Evolutionary conservation across 2,888 invertebrate genomes (phyloP).

Genomic region (Leptopterna dolabrata): DNA sequence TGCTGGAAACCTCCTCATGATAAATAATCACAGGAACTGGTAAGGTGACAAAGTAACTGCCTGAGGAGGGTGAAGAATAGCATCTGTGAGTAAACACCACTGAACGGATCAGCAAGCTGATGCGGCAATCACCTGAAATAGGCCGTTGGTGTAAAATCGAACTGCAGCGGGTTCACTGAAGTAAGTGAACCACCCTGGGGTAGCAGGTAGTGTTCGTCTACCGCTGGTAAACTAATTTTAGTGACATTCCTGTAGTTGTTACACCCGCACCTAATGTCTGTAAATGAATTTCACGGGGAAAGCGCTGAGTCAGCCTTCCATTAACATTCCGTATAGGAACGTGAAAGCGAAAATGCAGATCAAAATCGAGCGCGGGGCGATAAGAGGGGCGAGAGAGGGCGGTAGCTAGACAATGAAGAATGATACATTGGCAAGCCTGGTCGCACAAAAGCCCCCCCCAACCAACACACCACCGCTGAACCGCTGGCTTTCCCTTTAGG

Average conservation of each 20-base stretch:
- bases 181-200: neutral
- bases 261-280: neutral
- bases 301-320: neutral
- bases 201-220: neutral
- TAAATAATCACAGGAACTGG: too few species aligned
- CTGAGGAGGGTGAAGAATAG: too few species aligned
- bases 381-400: conserved; percentile 7
- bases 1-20: too few species aligned
- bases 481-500: neutral
- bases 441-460: neutral
- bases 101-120: too few species aligned
- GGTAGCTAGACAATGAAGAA: conserved; percentile 7
- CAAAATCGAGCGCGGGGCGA: conserved; percentile 7
- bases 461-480: too few species aligned
- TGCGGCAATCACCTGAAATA: too few species aligned
- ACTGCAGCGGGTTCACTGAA: neutral
- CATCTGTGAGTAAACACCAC: too few species aligned
- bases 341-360: conserved; percentile 11
- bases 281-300: neutral
- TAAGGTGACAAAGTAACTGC: too few species aligned
- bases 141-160: too few species aligned
- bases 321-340: conserved; percentile 11
- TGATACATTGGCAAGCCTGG: neutral
- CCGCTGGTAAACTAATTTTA: neutral
- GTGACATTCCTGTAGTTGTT: neutral